Percentiles rank a stretch among this genome's conserved stretches.
phyloP scores from a whole-genome alignment of 2,797 vertebrate genomes.

The Acanthurus lineatus region DNA sequence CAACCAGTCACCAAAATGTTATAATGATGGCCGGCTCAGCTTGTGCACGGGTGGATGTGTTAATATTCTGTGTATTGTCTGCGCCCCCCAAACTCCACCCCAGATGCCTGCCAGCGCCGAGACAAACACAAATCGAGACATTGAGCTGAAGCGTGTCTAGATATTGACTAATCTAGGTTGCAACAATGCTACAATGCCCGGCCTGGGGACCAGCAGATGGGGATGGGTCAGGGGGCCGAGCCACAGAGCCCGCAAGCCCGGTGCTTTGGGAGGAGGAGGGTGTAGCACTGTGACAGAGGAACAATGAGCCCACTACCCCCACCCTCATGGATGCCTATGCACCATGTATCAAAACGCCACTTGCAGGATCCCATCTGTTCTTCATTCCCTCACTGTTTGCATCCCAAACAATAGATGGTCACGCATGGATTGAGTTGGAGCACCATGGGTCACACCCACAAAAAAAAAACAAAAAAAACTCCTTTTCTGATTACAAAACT shows the following conservation, averaged over 20 bases:
- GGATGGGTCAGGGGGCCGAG: slow-evolving; percentile 60
- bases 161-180: slow-evolving; percentile 58
- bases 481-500: background rate
- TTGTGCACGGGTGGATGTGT: slow-evolving; percentile 42
- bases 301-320: slow-evolving; percentile 76
- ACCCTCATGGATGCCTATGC: slow-evolving; percentile 72
- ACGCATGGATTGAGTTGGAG: slow-evolving; percentile 16
- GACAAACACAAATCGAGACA: slow-evolving; percentile 38
- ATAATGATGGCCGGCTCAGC: slow-evolving; percentile 19
- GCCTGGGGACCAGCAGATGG: slow-evolving; percentile 75
- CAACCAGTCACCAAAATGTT: background rate
- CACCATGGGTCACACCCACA: slow-evolving; percentile 25
- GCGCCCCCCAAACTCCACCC: slow-evolving; percentile 14
- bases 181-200: slow-evolving; percentile 63
- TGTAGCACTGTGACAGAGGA: slow-evolving; percentile 53
- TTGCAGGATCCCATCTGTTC: slow-evolving; percentile 83
- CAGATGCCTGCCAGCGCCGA: slow-evolving; percentile 41
- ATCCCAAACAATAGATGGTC: slow-evolving; percentile 63
- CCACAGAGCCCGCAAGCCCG: slow-evolving; percentile 41
- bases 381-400: slow-evolving; percentile 72
- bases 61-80: slow-evolving; percentile 54
- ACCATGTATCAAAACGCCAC: slow-evolving; percentile 70
- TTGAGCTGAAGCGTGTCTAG: slow-evolving; percentile 69
- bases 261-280: slow-evolving; percentile 47
- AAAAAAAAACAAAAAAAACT: too few relatives aligned